Evolutionary conservation across 1,140 invertebrate genomes (phyloP).

Genomic region (Hyphantria cunea): DNA sequence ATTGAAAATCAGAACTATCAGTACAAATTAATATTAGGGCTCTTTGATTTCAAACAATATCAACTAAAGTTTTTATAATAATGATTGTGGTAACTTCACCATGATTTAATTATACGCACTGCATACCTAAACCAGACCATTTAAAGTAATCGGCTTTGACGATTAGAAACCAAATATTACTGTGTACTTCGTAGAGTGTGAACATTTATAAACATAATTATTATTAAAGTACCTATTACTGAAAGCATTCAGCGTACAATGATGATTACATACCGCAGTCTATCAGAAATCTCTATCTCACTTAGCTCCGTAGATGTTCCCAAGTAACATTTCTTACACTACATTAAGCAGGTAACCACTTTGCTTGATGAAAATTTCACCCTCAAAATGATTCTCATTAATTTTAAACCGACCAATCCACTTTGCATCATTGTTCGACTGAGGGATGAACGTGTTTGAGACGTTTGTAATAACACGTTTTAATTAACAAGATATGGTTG

Average conservation of each 20-base stretch:
- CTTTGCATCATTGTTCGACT: slow-evolving; percentile 5
- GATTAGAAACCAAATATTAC: too few relatives aligned
- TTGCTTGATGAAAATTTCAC: slow-evolving; percentile 36
- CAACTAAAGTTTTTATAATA: too few relatives aligned
- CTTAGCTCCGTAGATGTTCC: slow-evolving; percentile 15
- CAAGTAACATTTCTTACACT: slow-evolving; percentile 23
- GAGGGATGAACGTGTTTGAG: slow-evolving; percentile 8
- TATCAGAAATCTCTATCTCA: slow-evolving; percentile 19
- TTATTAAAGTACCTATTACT: background rate
- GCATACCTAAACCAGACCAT: too few relatives aligned
- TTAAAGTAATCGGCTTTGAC: too few relatives aligned
- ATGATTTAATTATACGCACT: too few relatives aligned
- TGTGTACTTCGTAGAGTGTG: too few relatives aligned
- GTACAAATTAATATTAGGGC: too few relatives aligned
- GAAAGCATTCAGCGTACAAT: background rate
- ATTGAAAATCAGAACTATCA: too few relatives aligned
- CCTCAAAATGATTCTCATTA: slow-evolving; percentile 36
- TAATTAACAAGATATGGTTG: background rate
- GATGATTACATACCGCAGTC: background rate
- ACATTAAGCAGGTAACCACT: slow-evolving; percentile 29
- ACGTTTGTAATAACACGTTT: slow-evolving; percentile 12
- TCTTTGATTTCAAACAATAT: too few relatives aligned
- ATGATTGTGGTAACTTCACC: too few relatives aligned
- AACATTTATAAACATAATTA: too few relatives aligned
- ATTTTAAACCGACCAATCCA: slow-evolving; percentile 31